Evolutionary conservation across 2,888 invertebrate genomes (phyloP).

Genomic region (Cremastinae sp.): DNA sequence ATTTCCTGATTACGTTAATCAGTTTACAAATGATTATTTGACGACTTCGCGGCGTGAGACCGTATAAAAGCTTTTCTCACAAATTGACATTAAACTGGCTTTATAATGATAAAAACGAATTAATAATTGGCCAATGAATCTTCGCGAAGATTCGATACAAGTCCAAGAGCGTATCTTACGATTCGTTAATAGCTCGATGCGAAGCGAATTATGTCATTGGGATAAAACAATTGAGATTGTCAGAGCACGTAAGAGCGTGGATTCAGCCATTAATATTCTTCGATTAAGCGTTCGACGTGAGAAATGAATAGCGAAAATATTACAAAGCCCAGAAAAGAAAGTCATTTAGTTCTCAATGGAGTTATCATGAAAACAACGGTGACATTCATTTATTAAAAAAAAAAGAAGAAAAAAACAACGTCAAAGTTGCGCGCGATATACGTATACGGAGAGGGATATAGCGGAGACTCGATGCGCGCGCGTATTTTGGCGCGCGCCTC

Average conservation of each 20-base stretch:
- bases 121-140: conserved; percentile 1
- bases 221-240: conserved; percentile 40
- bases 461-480: conserved; percentile 30
- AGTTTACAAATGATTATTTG: too few relatives aligned
- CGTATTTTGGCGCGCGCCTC: conserved; percentile 60
- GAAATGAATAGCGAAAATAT: neutral
- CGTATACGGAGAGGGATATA: neutral
- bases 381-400: neutral
- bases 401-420: conserved; percentile 26
- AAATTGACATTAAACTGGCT: too few relatives aligned
- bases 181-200: conserved; percentile 9
- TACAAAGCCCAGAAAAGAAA: too few relatives aligned
- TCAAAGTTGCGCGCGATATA: conserved; percentile 21
- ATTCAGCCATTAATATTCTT: neutral
- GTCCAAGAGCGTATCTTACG: neutral
- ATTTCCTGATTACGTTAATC: too few relatives aligned
- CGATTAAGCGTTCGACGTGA: neutral
- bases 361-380: too few relatives aligned
- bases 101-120: neutral
- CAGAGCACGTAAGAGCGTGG: neutral
- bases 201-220: conserved; percentile 53
- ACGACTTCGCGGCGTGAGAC: too few relatives aligned
- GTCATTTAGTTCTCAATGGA: too few relatives aligned
- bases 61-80: too few relatives aligned
- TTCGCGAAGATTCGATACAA: neutral